phyloP scores from a whole-genome alignment of 2,888 invertebrate species.

The Apodemia hepburni region DNA sequence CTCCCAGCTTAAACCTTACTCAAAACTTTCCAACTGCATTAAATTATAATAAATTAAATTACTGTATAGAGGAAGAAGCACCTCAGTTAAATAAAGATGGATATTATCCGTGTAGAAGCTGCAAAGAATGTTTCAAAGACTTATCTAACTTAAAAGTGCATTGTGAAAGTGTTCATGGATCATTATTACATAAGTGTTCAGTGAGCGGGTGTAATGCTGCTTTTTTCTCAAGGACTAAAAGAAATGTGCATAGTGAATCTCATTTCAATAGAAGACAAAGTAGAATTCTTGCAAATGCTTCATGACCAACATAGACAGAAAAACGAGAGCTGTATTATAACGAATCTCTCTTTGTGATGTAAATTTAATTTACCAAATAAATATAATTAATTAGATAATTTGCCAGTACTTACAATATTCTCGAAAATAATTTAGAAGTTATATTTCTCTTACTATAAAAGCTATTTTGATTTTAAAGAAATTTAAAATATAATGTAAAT shows the following conservation, averaged over 20 bases:
- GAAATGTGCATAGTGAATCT: slow-evolving; percentile 88
- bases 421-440: slow-evolving; percentile 24
- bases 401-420: slow-evolving; percentile 53
- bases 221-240: slow-evolving; percentile 88
- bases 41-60: slow-evolving; percentile 65
- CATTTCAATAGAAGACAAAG: slow-evolving; percentile 70
- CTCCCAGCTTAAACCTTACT: slow-evolving; percentile 65
- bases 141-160: slow-evolving; percentile 84
- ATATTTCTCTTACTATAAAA: not conserved
- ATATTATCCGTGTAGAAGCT: slow-evolving; percentile 85
- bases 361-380: slow-evolving; percentile 62
- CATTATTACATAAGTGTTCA: slow-evolving; percentile 88
- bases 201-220: slow-evolving; percentile 88
- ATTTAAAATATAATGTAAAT: not conserved
- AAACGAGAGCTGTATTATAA: slow-evolving; percentile 6
- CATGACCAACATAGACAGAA: slow-evolving; percentile 50
- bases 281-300: slow-evolving; percentile 46
- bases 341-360: slow-evolving; percentile 62
- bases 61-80: slow-evolving; percentile 84
- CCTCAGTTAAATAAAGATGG: slow-evolving; percentile 84
- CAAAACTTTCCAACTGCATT: slow-evolving; percentile 59
- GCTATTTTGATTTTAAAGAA: not conserved
- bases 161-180: slow-evolving; percentile 84
- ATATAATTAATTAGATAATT: slow-evolving; percentile 36
- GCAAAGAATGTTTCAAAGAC: slow-evolving; percentile 83